Evolutionary conservation across 2,113 vertebrate species (phyloP), one percentile per base, ranked within the genome.

Genomic region (Varanus salvator): DNA sequence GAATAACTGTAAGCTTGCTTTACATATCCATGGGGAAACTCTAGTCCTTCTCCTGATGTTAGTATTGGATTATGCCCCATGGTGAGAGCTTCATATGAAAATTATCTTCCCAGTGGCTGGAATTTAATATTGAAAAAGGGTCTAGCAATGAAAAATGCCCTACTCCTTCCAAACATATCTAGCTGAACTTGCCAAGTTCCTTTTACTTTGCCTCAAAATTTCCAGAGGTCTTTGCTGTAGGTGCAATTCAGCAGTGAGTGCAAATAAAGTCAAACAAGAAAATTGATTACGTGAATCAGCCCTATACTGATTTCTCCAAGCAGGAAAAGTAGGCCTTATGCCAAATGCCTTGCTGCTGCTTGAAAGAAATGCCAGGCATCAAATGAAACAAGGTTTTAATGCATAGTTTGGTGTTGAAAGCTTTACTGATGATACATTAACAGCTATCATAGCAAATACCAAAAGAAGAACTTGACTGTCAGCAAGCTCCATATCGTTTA

Each of bases 351-450:
- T 77, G 80, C 93, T 95, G 87, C 93, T 95, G 87, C 92, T 86
- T 92, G 90, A 94, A 91, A 93, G 83, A 84, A 95, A 92, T 89
- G 93, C 78, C 88, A 95, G 92, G 88, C 69, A 92, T 84, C 23
- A 76, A 71, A 92, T 69, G 76, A 94, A 95, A 87, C 48, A 89
- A 82, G 82, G 90, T 74, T 88, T 92, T 95, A 95, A 95, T 94
- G 89, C 77, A 88, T 91, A 86, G 76, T 91, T 95, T 87, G 86
- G 77, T 95, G 52, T 92, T 95, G 77, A 91, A 95, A 94, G 71
- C 92, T 89, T 72, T 95, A 90, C 57, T 95, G 92, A 95, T 91
- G 91, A 84, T 50, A 72, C 75, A 93, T 89, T 96, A 96, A 95
- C 91, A 95, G 91, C 82, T 96, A 86, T 93, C 89, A 92, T 94